Percentiles rank a stretch among this genome's conserved stretches.
Evolutionary conservation across 2,888 invertebrate species (phyloP).

Genomic region (Eurytoma californica): DNA sequence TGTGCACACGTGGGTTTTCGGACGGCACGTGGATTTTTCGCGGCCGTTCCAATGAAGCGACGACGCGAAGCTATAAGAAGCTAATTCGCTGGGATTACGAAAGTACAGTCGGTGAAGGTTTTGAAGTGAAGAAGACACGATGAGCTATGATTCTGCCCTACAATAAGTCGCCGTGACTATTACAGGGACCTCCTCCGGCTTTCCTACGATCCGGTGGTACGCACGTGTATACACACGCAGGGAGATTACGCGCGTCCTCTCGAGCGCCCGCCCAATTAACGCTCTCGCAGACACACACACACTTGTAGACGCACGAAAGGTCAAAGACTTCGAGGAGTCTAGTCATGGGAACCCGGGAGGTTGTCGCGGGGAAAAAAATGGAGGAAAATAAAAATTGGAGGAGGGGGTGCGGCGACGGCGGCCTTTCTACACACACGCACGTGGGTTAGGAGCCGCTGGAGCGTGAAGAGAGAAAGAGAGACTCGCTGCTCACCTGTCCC

Average conservation of each 20-base stretch:
- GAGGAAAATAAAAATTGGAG: neutral
- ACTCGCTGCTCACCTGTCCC: constrained; percentile 38
- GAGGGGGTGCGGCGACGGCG: neutral
- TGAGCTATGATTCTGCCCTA: too few species aligned
- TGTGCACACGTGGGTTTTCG: too few species aligned
- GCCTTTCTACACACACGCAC: neutral
- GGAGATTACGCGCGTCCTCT: neutral
- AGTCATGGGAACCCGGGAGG: neutral
- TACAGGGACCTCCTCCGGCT: too few species aligned
- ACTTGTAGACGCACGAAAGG: neutral
- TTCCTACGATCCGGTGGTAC: neutral
- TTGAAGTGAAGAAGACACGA: too few species aligned
- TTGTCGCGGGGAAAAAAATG: neutral
- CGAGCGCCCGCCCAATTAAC: neutral
- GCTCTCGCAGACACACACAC: neutral
- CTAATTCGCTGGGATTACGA: too few species aligned
- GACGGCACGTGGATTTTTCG: too few species aligned
- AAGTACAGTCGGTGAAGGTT: too few species aligned
- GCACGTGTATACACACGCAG: neutral
- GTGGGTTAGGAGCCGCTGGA: constrained; percentile 1
- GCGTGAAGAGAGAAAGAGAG: neutral
- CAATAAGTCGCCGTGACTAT: too few species aligned
- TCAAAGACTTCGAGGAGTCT: neutral
- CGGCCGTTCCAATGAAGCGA: too few species aligned
- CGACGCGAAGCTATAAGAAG: too few species aligned